phyloP scores from a whole-genome alignment of 2,113 vertebrate genomes.

The Elephantulus edwardii region DNA sequence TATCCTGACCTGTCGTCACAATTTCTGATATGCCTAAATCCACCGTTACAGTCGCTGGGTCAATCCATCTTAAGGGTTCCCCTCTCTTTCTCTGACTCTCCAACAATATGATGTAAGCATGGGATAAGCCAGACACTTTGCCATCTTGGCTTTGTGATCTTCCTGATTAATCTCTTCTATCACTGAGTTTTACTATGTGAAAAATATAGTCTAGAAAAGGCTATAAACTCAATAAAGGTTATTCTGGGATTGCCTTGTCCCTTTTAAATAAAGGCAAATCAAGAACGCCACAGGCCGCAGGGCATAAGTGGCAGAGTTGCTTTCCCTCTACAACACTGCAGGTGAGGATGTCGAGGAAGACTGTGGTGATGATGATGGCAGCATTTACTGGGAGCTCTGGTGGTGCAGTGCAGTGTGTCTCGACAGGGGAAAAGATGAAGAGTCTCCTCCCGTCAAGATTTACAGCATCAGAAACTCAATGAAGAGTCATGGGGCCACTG shows the following conservation, averaged over 20 bases:
- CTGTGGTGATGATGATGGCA: neutral
- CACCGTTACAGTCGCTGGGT: too few relatives aligned
- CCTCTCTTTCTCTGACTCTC: too few relatives aligned
- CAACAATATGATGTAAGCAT: too few relatives aligned
- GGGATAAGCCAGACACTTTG: neutral
- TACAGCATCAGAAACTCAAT: too few relatives aligned
- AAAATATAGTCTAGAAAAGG: neutral
- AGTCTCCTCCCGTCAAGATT: too few relatives aligned
- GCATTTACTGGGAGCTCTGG: neutral
- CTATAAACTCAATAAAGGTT: neutral
- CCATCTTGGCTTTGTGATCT: neutral
- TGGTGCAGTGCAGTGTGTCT: too few relatives aligned
- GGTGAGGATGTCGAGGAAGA: neutral
- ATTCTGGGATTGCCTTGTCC: neutral
- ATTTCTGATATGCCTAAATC: too few relatives aligned
- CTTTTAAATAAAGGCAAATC: neutral
- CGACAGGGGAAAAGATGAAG: too few relatives aligned
- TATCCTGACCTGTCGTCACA: too few relatives aligned
- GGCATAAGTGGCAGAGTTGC: neutral
- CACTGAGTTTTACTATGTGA: neutral
- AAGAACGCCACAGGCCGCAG: neutral
- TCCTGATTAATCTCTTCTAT: slow-evolving; percentile 31
- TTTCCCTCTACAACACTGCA: neutral
- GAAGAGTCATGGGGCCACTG: too few relatives aligned
- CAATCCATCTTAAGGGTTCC: too few relatives aligned